A percentile compares a stretch with the other conserved stretches of the same genome.
Conservation (phyloP, 2,113 vertebrate species). For the Vidua chalybeata region DNA sequence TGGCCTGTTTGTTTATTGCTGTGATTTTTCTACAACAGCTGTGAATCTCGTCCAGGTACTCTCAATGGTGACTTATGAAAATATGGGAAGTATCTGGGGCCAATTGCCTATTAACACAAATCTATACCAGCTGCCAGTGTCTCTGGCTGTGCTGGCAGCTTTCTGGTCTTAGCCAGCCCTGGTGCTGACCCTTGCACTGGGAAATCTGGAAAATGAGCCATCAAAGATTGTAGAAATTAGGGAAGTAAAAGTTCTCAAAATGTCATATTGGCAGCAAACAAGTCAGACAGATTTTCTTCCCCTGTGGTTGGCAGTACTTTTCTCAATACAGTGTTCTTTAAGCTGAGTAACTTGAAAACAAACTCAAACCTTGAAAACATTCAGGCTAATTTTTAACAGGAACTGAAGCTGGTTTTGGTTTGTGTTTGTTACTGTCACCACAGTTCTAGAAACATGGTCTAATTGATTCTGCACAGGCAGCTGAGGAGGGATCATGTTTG, state of each 20-base stretch:
- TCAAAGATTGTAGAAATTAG: not conserved
- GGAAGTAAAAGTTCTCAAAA: not conserved
- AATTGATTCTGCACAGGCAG: not conserved
- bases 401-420: not conserved
- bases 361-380: not conserved
- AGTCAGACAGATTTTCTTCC: not conserved
- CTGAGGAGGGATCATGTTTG: not conserved
- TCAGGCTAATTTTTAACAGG: constrained; percentile 11
- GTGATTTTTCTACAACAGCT: constrained; percentile 92
- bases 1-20: constrained; percentile 93
- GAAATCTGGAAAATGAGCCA: not conserved
- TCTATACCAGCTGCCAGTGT: not conserved
- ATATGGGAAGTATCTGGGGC: not conserved
- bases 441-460: not conserved
- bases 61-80: accelerated
- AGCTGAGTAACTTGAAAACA: not conserved
- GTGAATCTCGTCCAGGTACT: constrained; percentile 92
- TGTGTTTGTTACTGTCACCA: not conserved
- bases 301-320: not conserved
- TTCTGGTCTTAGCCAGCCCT: not conserved
- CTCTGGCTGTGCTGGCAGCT: not conserved
- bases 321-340: not conserved
- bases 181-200: not conserved
- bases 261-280: not conserved
- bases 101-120: not conserved